Evolutionary conservation across 2,888 invertebrate species (phyloP).

Genomic region (Trachelus tabidus): DNA sequence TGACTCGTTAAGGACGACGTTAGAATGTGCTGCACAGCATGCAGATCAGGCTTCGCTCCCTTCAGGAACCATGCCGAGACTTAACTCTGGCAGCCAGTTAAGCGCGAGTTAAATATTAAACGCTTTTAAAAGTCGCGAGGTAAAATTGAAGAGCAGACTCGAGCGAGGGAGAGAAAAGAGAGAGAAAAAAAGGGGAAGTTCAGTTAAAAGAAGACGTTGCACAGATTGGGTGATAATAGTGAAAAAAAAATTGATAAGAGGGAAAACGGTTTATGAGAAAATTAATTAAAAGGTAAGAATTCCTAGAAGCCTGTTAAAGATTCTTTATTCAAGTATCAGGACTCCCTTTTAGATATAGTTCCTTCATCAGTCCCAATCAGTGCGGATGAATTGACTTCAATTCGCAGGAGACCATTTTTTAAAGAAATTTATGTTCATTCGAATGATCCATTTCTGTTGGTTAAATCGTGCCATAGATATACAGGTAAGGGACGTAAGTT

Average conservation of each 20-base stretch:
- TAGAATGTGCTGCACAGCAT: conserved; percentile 51
- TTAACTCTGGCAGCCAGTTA: conserved; percentile 24
- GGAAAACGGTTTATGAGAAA: conserved; percentile 37
- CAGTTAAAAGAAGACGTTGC: conserved; percentile 23
- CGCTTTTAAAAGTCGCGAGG: conserved; percentile 48
- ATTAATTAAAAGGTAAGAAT: conserved; percentile 40
- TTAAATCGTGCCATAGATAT: background rate
- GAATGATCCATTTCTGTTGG: background rate
- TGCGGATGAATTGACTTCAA: background rate
- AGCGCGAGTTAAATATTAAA: conserved; percentile 56
- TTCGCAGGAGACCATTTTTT: background rate
- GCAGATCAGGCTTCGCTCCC: conserved; percentile 49
- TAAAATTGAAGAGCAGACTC: conserved; percentile 37
- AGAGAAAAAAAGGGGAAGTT: conserved; percentile 13
- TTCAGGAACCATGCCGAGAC: conserved; percentile 14
- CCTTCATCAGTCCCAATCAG: background rate
- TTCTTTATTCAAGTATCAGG: background rate
- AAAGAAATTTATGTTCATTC: background rate
- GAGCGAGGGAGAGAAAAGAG: conserved; percentile 20
- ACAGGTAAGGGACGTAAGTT: background rate
- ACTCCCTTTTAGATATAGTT: background rate
- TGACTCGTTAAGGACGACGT: conserved; percentile 56
- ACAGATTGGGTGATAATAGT: conserved; percentile 30
- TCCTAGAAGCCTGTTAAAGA: background rate
- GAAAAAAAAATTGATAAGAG: conserved; percentile 38